These are phyloP conservation scores for Nemapogon koenigi DNA, from an alignment of 2,888 invertebrate genomes.

Conservation along the genomic window DNA sequence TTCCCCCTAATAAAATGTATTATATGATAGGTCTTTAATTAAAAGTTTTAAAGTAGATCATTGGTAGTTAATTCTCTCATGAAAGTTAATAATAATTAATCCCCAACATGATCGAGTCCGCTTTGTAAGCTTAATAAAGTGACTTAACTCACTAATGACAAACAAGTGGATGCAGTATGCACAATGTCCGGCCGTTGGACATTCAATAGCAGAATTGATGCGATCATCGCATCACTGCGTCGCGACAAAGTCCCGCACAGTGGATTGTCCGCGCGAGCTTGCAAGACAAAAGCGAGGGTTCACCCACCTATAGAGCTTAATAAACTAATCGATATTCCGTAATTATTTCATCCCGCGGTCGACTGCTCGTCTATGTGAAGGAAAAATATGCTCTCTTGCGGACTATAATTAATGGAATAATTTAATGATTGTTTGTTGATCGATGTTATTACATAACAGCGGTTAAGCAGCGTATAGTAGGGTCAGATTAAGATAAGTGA, in stretches of 20 bases:
- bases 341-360: slow-evolving; percentile 26
- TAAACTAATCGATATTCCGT: slow-evolving; percentile 28
- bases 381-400: slow-evolving; percentile 11
- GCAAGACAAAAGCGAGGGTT: slow-evolving; percentile 35
- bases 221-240: slow-evolving; percentile 25
- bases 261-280: slow-evolving; percentile 30
- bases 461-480: too few relatives aligned
- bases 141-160: slow-evolving; percentile 24
- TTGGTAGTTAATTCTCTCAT: too few relatives aligned
- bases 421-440: background rate
- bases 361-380: slow-evolving; percentile 13
- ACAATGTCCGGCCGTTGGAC: slow-evolving; percentile 1
- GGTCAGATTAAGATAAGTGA: slow-evolving; percentile 9
- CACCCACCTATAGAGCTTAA: slow-evolving; percentile 25
- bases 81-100: too few relatives aligned
- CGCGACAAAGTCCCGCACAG: slow-evolving; percentile 34
- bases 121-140: slow-evolving; percentile 26
- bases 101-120: slow-evolving; percentile 16
- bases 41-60: too few relatives aligned
- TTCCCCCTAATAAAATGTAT: too few relatives aligned
- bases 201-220: slow-evolving; percentile 8
- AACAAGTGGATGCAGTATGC: slow-evolving; percentile 21
- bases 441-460: slow-evolving; percentile 12
- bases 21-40: too few relatives aligned
- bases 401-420: slow-evolving; percentile 5